A percentile compares a stretch with the other conserved stretches of the same genome.
Evolutionary conservation across 2,113 vertebrate species (phyloP).

Genomic region (Pandion haliaetus): DNA sequence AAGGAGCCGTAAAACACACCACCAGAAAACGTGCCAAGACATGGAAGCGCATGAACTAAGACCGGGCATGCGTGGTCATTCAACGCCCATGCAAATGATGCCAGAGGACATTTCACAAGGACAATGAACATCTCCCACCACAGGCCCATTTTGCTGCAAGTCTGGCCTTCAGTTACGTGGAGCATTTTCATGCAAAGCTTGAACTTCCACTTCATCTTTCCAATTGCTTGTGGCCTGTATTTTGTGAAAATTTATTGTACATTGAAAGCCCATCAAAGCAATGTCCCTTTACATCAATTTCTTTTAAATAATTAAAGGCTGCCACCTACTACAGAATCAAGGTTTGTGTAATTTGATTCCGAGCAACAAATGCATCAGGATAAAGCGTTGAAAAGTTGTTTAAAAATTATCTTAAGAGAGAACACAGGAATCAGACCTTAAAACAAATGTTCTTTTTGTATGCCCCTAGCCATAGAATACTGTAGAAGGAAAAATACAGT

Average conservation of each 20-base stretch:
- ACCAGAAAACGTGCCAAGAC: background rate
- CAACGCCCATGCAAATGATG: background rate
- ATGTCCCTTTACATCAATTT: background rate
- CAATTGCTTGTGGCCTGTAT: background rate
- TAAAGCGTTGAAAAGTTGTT: background rate
- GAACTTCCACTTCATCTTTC: background rate
- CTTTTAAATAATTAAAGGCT: constrained; percentile 34
- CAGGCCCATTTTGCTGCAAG: background rate
- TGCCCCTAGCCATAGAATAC: background rate
- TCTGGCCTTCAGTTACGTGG: background rate
- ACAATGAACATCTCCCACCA: background rate
- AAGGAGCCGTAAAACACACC: background rate
- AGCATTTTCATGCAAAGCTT: background rate
- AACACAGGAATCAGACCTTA: background rate
- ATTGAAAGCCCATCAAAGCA: background rate
- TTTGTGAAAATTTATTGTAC: background rate
- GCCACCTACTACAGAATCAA: background rate
- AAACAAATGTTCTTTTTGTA: background rate
- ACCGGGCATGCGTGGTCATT: background rate
- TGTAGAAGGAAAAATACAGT: background rate
- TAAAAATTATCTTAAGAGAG: background rate
- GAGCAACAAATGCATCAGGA: background rate
- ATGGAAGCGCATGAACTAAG: background rate
- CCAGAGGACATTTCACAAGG: background rate
- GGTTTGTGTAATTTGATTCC: background rate